phyloP scores from a whole-genome alignment of 2,888 invertebrate genomes.

The Sesamia inferens region DNA sequence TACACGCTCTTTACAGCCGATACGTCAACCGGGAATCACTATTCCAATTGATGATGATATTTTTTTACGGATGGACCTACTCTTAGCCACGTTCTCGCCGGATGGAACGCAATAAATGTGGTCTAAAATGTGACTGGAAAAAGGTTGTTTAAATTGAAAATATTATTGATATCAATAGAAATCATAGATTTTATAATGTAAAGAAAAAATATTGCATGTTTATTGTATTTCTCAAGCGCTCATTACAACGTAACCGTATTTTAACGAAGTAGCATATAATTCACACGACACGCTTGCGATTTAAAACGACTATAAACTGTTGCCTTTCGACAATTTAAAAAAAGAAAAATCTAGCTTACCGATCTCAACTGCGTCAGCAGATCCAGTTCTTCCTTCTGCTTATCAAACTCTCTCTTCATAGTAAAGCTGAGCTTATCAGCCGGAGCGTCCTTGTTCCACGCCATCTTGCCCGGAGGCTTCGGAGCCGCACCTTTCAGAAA shows the following conservation, averaged over 20 bases:
- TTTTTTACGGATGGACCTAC: no score
- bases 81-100: no score
- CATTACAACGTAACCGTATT: not conserved
- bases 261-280: no score
- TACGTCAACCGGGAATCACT: no score
- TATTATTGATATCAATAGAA: no score
- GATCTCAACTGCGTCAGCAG: slow-evolving; percentile 95
- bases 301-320: not conserved
- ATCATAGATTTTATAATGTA: no score
- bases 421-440: slow-evolving; percentile 96
- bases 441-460: slow-evolving; percentile 93
- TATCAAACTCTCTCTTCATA: slow-evolving; percentile 97
- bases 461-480: slow-evolving; percentile 89
- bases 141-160: no score
- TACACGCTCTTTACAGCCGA: no score
- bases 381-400: slow-evolving; percentile 96
- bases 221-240: not conserved
- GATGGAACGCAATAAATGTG: no score
- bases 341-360: slow-evolving; percentile 87
- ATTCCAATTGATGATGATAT: no score
- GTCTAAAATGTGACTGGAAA: no score
- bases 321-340: not conserved
- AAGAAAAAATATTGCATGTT: no score
- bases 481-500: slow-evolving; percentile 90
- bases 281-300: not conserved